A percentile compares a stretch with the other conserved stretches of the same genome.
phyloP scores from a whole-genome alignment of 2,797 vertebrate genomes.

The Neoniphon sammara region DNA sequence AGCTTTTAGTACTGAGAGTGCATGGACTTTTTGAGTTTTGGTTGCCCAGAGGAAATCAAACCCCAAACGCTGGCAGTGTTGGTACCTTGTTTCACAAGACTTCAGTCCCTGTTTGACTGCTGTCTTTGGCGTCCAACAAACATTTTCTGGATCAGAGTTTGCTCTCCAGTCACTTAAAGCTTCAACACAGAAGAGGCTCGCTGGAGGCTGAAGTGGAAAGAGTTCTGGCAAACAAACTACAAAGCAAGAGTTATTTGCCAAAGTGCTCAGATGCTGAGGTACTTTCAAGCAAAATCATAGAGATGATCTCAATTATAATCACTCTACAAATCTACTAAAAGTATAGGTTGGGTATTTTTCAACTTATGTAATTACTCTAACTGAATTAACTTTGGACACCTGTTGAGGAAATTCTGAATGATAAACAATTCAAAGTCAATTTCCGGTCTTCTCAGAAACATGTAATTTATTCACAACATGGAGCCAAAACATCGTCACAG shows the following conservation, averaged over 20 bases:
- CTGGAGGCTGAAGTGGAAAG: background rate
- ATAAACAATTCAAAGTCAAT: no score
- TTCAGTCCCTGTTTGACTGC: constrained; percentile 14
- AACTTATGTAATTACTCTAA: no score
- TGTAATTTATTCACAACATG: constrained; percentile 16
- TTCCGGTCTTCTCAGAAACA: background rate
- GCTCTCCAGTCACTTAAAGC: background rate
- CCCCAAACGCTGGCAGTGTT: constrained; percentile 39
- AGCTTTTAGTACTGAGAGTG: constrained; percentile 8
- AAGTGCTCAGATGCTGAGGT: no score
- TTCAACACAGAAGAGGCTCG: background rate
- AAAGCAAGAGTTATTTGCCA: no score
- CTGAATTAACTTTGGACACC: background rate
- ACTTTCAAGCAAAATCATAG: no score
- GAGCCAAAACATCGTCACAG: constrained; percentile 16
- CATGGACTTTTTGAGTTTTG: constrained; percentile 24
- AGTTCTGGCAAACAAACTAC: background rate
- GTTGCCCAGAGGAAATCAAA: constrained; percentile 51
- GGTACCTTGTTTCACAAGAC: constrained; percentile 20
- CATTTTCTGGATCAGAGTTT: constrained; percentile 16
- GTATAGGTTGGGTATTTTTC: no score
- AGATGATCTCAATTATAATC: no score
- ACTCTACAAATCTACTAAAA: no score
- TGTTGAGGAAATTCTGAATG: no score
- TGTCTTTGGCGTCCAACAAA: constrained; percentile 4